Conservation (phyloP, 2,888 invertebrate genomes). For the Nephrotoma flavescens region DNA sequence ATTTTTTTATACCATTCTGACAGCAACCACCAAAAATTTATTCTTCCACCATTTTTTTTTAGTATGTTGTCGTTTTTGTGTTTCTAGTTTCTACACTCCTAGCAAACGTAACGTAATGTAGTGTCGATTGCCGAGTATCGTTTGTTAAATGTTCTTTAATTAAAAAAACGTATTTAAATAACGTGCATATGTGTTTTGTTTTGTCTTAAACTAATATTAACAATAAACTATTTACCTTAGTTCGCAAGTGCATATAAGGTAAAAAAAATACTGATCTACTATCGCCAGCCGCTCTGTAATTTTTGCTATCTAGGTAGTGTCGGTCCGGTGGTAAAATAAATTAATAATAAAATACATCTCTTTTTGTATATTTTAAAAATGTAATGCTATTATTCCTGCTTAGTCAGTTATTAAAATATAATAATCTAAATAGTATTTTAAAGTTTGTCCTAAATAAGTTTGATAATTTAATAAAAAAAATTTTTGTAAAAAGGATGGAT, state of each 20-base stretch:
- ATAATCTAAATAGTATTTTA: background rate
- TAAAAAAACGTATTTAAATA: background rate
- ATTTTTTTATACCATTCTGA: background rate
- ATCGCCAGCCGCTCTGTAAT: background rate
- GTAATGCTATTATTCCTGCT: background rate
- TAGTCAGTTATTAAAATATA: background rate
- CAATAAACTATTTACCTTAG: background rate
- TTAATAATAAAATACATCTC: background rate
- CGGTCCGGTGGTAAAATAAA: background rate
- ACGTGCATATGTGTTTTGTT: background rate
- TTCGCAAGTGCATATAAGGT: background rate
- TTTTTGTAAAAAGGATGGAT: background rate
- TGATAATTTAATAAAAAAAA: background rate
- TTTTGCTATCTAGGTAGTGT: background rate
- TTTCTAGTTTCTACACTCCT: background rate
- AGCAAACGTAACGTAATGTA: background rate
- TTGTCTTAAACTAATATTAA: background rate
- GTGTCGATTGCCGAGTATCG: background rate
- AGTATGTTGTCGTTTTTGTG: background rate
- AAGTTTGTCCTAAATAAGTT: background rate
- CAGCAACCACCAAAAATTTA: background rate
- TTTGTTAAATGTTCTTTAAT: background rate
- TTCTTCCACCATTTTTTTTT: background rate
- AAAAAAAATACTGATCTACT: background rate
- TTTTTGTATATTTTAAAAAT: background rate